Evolutionary conservation across 2,888 invertebrate species (phyloP), one percentile per base, ranked within the genome.

Genomic region (Cephus sareptanus): DNA sequence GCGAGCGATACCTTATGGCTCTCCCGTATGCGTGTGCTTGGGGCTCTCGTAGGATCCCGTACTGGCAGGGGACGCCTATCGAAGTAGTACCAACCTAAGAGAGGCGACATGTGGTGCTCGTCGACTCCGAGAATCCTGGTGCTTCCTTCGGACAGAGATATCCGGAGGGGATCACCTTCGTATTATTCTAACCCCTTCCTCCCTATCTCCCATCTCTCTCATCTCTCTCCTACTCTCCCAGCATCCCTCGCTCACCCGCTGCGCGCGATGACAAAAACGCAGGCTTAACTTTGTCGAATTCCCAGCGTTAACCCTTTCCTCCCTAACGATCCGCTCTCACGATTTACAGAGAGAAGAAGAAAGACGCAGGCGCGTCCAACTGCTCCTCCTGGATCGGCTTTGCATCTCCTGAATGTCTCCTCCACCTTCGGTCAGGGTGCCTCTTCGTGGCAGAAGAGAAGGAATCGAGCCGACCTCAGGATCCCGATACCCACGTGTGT

Each of bases 201-300:
- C 23, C 71, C 34, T 71, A 15, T n/a, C 71, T 71, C 71, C 11
- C 13, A 33, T 71, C 34, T 71, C 71, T 71, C 34, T 35, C 35
- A 3, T 35, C 15, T 70, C 33, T 70, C 33, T 33, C n/a, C 4
- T 71, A 13, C 71, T 31, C 71, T 9, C 74, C 30, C 33, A 31
- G 74, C 37, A 34, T 35, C 74, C 74, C 74, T 34, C 23, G 71
- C 71, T 71, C 75, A 68, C 78, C 78, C 73, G 78, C 78, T 78
- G 78, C 40, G 76, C 75, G 34, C 75, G 78, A 78, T 78, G 78
- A 78, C 78, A 78, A 78, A 78, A 78, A 78, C 78, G 68, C 75
- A 37, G 73, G 78, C 68, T 73, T 76, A 75, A 34, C 33, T 75
- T 78, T 78, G 75, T 78, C 71, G 75, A 78, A 78, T 78, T 78